Conservation (phyloP, 1,140 invertebrate species). For the Potamilus streckersoni region DNA sequence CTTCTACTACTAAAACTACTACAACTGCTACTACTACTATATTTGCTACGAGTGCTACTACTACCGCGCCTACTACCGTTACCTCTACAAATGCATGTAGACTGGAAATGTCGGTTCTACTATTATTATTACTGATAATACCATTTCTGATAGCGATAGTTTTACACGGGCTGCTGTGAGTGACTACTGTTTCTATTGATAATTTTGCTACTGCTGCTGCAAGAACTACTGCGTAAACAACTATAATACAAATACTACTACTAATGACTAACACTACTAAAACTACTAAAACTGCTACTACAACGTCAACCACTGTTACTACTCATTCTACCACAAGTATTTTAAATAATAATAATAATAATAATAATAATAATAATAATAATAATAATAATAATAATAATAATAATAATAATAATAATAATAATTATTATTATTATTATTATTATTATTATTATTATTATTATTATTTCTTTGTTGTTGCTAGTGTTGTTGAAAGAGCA, state of each 20-base stretch:
- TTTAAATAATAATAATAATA: not conserved
- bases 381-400: too few relatives aligned
- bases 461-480: too few relatives aligned
- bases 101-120: conserved; percentile 14
- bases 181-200: not conserved
- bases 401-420: too few relatives aligned
- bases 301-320: not conserved
- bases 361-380: too few relatives aligned
- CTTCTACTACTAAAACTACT: conserved; percentile 17
- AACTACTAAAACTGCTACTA: conserved; percentile 1
- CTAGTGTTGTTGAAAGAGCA: too few relatives aligned
- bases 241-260: conserved; percentile 17
- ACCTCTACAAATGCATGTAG: conserved; percentile 23
- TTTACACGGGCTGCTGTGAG: not conserved
- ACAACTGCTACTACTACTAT: conserved; percentile 19
- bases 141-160: not conserved
- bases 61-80: conserved; percentile 6
- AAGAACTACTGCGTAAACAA: conserved; percentile 16
- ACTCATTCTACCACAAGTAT: not conserved
- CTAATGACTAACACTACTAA: conserved; percentile 10
- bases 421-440: too few relatives aligned
- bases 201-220: conserved; percentile 24
- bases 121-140: conserved; percentile 5
- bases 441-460: too few relatives aligned
- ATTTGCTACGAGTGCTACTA: conserved; percentile 14